Evolutionary conservation across 2,888 invertebrate genomes (phyloP).

Genomic region (Plemyria rubiginata): DNA sequence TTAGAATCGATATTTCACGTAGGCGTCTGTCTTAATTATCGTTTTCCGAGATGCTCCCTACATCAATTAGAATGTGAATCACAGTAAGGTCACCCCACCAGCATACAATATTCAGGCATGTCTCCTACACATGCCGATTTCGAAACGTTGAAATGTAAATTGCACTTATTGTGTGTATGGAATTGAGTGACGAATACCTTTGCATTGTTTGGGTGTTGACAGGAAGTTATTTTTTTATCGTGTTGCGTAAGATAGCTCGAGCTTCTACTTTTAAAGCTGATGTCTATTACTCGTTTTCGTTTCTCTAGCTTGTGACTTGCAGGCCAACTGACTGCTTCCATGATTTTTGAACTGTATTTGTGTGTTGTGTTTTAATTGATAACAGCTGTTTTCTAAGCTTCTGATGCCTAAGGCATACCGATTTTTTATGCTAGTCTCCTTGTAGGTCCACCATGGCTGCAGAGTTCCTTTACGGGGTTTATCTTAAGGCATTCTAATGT

Average conservation of each 20-base stretch:
- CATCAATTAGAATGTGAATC: conserved; percentile 43
- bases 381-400: no score
- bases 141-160: conserved; percentile 58
- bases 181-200: conserved; percentile 48
- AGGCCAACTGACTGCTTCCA: no score
- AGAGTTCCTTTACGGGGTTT: no score
- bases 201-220: conserved; percentile 36
- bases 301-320: no score
- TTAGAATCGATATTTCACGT: conserved; percentile 24
- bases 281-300: no score
- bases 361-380: no score
- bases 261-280: background rate
- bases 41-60: conserved; percentile 39
- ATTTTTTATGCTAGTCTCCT: no score
- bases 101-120: conserved; percentile 18
- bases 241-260: conserved; percentile 5
- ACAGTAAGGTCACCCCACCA: no score
- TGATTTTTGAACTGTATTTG: no score
- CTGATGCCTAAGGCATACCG: no score
- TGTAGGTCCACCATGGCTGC: no score
- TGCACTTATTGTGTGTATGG: conserved; percentile 56
- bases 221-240: conserved; percentile 23
- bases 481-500: no score
- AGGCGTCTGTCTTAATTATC: conserved; percentile 33
- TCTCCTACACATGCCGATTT: conserved; percentile 74